Evolutionary conservation across 2,888 invertebrate species (phyloP), one percentile per base, ranked within the genome.

Genomic region (Euproctis similis): DNA sequence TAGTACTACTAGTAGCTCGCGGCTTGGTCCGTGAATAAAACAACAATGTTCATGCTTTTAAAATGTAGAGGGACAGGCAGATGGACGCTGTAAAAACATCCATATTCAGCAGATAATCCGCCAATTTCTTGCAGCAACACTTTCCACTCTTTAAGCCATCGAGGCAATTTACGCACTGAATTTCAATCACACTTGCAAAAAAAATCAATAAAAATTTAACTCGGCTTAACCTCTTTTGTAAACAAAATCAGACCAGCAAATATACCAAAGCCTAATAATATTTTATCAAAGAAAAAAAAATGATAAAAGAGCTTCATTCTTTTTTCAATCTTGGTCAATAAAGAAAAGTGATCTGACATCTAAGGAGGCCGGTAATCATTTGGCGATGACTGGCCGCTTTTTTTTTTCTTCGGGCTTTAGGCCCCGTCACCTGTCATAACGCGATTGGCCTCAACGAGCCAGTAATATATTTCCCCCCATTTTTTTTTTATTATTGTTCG

Each of bases 341-440:
- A 53, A 51, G 47, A 42, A 44, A 50, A 51, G 42, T 37, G 56
- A 59, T 55, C 61, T 53, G 60, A 58, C 66, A 53, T 51, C 54
- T 43, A 62, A 65, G 59, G 56, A 58, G 53, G 50, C 53, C 59
- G 57, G 52, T 71, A 73, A 73, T 72, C 64, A 72, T 72, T 74
- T 66, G 56, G 52, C 60, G 65, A 71, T 81, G 80, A 81, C 77
- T 75, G 49, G 67, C 59, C 59, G 56, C 54, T 76, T 73, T 43
- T 71, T 67, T n/a, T n/a, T n/a, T n/a, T n/a, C n/a, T n/a, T n/a
- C n/a, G n/a, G n/a, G 59, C 51, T 76, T 72, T 43, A 71, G 67
- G 58, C 49, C 47, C 38, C 70, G 61, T 76, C 76, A 73, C 77
- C 75, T 78, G 75, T 78, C 77, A 78, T 63, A 72, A 58, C 54